A percentile compares a stretch with the other conserved stretches of the same genome.
These are phyloP conservation scores for Xiphorhynchus erythropygius DNA, from an alignment of 2,797 vertebrate species.

Conservation along the genomic window DNA sequence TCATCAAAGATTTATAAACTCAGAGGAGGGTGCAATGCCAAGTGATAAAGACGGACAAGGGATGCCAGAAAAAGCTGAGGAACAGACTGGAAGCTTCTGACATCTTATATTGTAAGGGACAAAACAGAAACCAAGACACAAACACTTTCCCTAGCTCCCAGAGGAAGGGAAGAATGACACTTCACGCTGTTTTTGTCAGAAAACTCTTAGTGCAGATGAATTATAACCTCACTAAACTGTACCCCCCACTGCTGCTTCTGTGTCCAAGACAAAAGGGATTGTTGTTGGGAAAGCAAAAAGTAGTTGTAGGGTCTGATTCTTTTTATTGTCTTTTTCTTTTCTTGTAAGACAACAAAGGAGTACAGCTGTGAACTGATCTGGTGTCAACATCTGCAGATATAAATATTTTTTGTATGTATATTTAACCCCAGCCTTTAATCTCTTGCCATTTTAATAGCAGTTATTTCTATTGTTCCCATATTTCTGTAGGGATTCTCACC, in stretches of 20 bases:
- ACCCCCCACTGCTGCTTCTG: not conserved
- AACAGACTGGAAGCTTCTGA: not conserved
- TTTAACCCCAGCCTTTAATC: not conserved
- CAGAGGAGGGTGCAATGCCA: not conserved
- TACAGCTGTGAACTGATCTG: not conserved
- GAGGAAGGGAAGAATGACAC: not conserved
- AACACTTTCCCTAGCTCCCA: not conserved
- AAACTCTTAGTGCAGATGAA: constrained; percentile 16
- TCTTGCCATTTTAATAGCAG: not conserved
- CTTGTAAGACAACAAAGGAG: not conserved
- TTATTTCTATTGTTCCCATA: not conserved
- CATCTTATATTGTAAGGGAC: not conserved
- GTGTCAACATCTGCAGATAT: not conserved
- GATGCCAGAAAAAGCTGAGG: not conserved
- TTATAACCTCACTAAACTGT: not conserved
- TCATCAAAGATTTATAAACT: not conserved
- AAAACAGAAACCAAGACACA: not conserved
- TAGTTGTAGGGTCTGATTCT: not conserved
- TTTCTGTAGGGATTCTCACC: not conserved
- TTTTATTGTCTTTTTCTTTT: not conserved
- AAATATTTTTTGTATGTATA: not conserved
- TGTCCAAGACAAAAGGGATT: not conserved
- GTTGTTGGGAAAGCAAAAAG: not conserved
- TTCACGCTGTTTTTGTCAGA: not conserved
- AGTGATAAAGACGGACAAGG: not conserved